Evolutionary conservation across 2,888 invertebrate genomes (phyloP).

Genomic region (Aphrophora alni): DNA sequence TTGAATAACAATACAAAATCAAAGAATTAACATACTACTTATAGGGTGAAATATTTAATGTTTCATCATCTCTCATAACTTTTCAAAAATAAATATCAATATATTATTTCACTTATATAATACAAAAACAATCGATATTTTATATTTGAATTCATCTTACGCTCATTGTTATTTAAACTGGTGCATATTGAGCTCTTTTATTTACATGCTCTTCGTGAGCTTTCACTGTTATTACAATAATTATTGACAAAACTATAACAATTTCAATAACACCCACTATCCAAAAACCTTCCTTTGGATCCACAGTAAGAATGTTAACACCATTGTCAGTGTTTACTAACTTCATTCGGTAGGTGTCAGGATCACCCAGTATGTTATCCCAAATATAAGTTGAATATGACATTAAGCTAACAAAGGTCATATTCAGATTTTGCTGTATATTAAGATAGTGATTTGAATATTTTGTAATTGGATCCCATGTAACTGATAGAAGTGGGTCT

Average conservation of each 20-base stretch:
- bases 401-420: background rate
- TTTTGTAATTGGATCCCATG: background rate
- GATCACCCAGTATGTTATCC: background rate
- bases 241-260: background rate
- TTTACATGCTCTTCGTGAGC: background rate
- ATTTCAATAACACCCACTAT: background rate
- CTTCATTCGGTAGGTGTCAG: too few relatives aligned
- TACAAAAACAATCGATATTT: too few relatives aligned
- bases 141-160: too few relatives aligned
- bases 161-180: background rate
- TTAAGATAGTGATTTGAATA: background rate
- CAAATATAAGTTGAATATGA: background rate
- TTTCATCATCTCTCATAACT: too few relatives aligned
- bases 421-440: background rate
- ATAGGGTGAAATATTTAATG: too few relatives aligned
- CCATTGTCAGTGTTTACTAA: too few relatives aligned
- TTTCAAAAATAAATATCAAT: too few relatives aligned
- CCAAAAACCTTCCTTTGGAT: background rate
- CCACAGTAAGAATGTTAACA: background rate
- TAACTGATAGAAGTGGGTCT: background rate
- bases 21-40: too few relatives aligned
- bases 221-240: background rate
- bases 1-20: too few relatives aligned
- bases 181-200: background rate
- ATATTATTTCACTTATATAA: too few relatives aligned